phyloP scores from a whole-genome alignment of 2,797 vertebrate species.

The Masticophis lateralis region DNA sequence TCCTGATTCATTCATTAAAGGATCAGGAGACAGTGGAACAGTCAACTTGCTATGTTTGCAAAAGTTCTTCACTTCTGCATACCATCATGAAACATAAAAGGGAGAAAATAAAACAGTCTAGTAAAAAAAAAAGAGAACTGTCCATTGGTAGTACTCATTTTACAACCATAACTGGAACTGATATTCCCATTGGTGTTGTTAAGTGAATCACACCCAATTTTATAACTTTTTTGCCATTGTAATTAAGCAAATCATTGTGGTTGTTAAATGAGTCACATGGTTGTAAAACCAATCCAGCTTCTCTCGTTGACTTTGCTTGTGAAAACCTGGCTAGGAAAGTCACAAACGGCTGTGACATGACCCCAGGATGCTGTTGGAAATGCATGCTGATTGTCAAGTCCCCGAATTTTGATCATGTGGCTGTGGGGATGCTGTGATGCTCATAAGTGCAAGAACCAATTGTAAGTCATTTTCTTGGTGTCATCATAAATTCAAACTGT shows the following conservation, averaged over 20 bases:
- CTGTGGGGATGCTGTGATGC: not conserved
- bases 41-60: not conserved
- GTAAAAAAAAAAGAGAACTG: not conserved
- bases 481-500: not conserved
- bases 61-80: slow-evolving; percentile 7
- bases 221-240: not conserved
- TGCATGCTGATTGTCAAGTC: not conserved
- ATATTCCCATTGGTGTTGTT: not conserved
- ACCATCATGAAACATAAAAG: not conserved
- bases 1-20: not conserved
- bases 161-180: not conserved
- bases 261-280: not conserved
- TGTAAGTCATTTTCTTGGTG: not conserved
- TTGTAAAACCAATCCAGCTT: not conserved
- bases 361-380: not conserved
- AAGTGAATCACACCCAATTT: not conserved
- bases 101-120: not conserved
- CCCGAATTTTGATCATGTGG: not conserved
- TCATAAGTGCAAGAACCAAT: not conserved
- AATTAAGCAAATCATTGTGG: not conserved
- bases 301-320: not conserved
- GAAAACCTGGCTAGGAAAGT: not conserved
- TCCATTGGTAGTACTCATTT: not conserved
- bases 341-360: not conserved
- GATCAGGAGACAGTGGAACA: not conserved